Conservation (phyloP, 2,888 invertebrate species). For the Lypha dubia region DNA sequence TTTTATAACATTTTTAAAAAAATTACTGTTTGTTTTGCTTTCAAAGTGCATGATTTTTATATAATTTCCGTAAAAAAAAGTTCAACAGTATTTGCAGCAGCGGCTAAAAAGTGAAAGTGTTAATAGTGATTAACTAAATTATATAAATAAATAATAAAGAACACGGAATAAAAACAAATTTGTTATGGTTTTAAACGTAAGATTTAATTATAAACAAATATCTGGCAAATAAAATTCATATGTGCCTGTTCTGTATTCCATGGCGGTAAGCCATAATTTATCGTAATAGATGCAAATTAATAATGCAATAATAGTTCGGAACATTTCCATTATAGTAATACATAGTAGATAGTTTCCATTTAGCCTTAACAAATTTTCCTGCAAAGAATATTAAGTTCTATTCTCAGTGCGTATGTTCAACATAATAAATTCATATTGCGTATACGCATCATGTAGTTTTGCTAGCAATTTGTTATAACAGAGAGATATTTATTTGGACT, state of each 20-base stretch:
- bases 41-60: conserved; percentile 6
- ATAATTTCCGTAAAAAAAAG: conserved; percentile 24
- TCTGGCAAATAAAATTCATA: neutral
- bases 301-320: too few species aligned
- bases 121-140: neutral
- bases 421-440: conserved; percentile 18
- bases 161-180: neutral
- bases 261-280: too few species aligned
- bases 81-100: conserved; percentile 30
- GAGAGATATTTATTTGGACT: too few species aligned
- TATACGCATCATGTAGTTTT: conserved; percentile 32
- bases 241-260: too few species aligned
- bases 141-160: neutral
- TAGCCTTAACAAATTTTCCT: neutral
- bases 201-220: neutral
- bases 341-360: neutral
- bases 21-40: conserved; percentile 3
- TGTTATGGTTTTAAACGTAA: conserved; percentile 59
- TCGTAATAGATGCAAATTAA: too few species aligned
- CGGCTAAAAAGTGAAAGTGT: conserved; percentile 9
- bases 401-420: conserved; percentile 41
- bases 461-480: neutral
- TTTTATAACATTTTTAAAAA: too few species aligned
- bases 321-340: too few species aligned
- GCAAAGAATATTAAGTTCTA: neutral